Evolutionary conservation across 1,140 invertebrate genomes (phyloP).

Genomic region (Achatina immaculata): DNA sequence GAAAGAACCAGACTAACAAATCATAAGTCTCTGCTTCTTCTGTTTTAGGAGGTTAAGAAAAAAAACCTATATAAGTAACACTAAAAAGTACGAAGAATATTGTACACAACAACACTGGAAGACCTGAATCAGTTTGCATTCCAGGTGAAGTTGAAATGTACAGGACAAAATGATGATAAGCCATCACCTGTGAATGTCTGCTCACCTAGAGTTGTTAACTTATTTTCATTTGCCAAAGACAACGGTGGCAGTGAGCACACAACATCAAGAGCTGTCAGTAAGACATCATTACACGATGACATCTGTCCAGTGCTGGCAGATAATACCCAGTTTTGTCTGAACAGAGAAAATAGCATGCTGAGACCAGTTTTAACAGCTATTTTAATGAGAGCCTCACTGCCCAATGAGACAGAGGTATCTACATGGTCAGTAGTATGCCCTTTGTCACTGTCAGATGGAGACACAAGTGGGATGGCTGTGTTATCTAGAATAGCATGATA

Average conservation of each 20-base stretch:
- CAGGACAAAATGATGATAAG: too few species aligned
- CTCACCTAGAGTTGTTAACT: slow-evolving; percentile 74
- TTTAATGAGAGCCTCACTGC: slow-evolving; percentile 77
- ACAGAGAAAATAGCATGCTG: slow-evolving; percentile 76
- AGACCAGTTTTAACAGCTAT: slow-evolving; percentile 78
- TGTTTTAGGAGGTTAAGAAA: too few species aligned
- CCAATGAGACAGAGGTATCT: slow-evolving; percentile 48
- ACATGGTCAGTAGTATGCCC: slow-evolving; percentile 8
- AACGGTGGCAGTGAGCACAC: slow-evolving; percentile 75
- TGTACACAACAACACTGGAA: too few species aligned
- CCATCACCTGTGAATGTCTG: too few species aligned
- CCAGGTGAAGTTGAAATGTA: too few species aligned
- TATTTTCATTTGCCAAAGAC: slow-evolving; percentile 76
- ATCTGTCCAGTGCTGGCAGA: slow-evolving; percentile 56
- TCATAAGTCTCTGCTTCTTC: too few species aligned
- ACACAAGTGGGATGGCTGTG: background rate
- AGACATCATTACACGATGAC: slow-evolving; percentile 75
- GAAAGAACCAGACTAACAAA: too few species aligned
- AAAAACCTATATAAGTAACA: too few species aligned
- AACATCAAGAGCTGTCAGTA: slow-evolving; percentile 76
- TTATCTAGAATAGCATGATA: slow-evolving; percentile 71
- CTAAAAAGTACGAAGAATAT: too few species aligned
- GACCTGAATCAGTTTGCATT: too few species aligned
- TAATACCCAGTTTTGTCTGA: slow-evolving; percentile 76
- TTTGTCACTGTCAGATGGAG: slow-evolving; percentile 37